Evolutionary conservation across 2,113 vertebrate genomes (phyloP).

Genomic region (Limnothrissa miodon): DNA sequence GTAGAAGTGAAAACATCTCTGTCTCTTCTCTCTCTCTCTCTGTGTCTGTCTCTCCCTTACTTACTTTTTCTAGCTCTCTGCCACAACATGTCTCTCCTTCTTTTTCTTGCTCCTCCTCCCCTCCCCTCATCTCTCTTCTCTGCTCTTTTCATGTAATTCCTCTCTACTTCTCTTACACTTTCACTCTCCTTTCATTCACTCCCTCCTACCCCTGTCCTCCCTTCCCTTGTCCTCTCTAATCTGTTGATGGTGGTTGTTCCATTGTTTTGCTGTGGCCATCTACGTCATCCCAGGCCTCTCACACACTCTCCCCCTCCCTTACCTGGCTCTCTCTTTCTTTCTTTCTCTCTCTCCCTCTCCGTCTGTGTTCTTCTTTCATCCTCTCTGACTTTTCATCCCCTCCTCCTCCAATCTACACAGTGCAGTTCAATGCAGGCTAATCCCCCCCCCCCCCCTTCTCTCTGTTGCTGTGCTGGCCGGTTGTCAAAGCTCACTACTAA

Average conservation of each 20-base stretch:
- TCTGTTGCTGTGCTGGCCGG: no score
- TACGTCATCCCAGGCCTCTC: no score
- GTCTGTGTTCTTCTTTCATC: no score
- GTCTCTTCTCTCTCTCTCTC: neutral
- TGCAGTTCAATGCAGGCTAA: no score
- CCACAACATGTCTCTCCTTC: neutral
- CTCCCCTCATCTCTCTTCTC: neutral
- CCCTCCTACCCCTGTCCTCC: neutral
- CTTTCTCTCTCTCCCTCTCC: no score
- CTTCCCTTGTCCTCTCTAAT: neutral
- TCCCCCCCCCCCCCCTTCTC: no score
- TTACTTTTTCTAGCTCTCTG: neutral
- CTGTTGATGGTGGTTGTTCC: neutral
- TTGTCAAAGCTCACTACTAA: no score
- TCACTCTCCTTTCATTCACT: neutral
- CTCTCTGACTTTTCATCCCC: no score
- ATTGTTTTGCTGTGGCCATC: neutral
- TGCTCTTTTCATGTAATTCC: no score
- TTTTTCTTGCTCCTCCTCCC: neutral
- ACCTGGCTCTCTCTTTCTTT: no score
- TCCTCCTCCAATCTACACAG: no score
- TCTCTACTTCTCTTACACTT: neutral
- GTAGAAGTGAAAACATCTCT: neutral
- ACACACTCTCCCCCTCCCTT: no score
- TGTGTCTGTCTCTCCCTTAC: neutral